Evolutionary conservation across 1,140 invertebrate genomes (phyloP).

Genomic region (Drosophila grimshawi): DNA sequence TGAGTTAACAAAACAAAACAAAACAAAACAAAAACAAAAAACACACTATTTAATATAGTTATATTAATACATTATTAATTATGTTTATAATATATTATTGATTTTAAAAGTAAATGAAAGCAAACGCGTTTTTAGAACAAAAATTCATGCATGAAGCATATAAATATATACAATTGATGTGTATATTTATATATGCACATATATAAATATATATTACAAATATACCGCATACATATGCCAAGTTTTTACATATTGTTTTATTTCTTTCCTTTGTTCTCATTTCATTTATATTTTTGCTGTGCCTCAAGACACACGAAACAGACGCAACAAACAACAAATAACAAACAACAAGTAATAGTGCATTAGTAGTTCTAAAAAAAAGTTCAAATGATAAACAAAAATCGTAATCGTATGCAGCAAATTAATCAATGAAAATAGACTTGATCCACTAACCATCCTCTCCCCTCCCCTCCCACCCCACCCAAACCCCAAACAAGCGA

Average conservation of each 20-base stretch:
- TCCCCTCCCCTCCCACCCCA: background rate
- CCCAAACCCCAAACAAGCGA: background rate
- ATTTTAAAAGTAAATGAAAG: constrained; percentile 67
- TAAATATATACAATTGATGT: constrained; percentile 37
- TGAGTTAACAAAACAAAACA: constrained; percentile 25
- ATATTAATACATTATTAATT: constrained; percentile 65
- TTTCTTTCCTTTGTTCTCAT: constrained; percentile 39
- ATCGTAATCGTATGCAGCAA: constrained; percentile 13
- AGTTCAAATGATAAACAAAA: constrained; percentile 53
- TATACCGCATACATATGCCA: constrained; percentile 64
- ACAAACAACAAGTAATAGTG: constrained; percentile 66
- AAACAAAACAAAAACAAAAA: constrained; percentile 35
- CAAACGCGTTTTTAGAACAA: constrained; percentile 78
- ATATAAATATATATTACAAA: constrained; percentile 67
- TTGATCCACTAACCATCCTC: constrained; percentile 11
- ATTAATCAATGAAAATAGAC: constrained; percentile 70
- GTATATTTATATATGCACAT: constrained; percentile 47
- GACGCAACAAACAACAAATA: constrained; percentile 61
- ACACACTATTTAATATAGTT: constrained; percentile 61
- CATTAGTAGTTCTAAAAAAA: constrained; percentile 75
- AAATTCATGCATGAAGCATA: constrained; percentile 55
- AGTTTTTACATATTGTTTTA: constrained; percentile 36
- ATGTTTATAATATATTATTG: constrained; percentile 62
- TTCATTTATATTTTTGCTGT: constrained; percentile 40
- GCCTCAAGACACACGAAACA: constrained; percentile 56